Conservation (phyloP, 2,113 vertebrate genomes). For the Gnathonemus echidnorhynchus region DNA sequence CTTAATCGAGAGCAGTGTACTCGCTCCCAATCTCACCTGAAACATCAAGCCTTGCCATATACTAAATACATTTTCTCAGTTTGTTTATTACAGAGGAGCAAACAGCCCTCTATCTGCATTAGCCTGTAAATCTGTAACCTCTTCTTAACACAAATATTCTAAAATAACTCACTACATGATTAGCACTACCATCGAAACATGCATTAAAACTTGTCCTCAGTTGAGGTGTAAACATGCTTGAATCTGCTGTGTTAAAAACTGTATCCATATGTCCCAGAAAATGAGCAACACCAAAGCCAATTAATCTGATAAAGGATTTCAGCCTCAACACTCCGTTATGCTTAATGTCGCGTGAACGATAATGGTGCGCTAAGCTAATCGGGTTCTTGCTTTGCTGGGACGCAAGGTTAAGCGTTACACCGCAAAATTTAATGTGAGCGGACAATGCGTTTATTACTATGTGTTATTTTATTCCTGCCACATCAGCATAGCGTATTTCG, state of each 20-base stretch:
- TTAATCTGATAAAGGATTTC: constrained; percentile 18
- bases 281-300: constrained; percentile 25
- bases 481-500: neutral
- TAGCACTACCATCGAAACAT: neutral
- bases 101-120: neutral
- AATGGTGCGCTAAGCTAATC: constrained; percentile 28
- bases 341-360: constrained; percentile 20
- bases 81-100: neutral
- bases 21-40: neutral
- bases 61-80: neutral
- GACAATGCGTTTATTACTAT: neutral
- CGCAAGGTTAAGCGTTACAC: neutral
- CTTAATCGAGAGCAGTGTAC: neutral
- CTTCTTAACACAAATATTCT: neutral
- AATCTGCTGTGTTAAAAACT: neutral
- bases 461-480: neutral
- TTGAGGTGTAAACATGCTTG: neutral
- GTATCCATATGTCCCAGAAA: neutral
- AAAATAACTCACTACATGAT: neutral
- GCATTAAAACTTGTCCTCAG: neutral
- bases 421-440: neutral
- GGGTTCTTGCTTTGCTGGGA: neutral
- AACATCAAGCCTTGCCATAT: neutral
- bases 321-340: constrained; percentile 6
- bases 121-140: neutral